Conservation (phyloP, 1,140 invertebrate genomes). For the Zeugodacus cucurbitae region DNA sequence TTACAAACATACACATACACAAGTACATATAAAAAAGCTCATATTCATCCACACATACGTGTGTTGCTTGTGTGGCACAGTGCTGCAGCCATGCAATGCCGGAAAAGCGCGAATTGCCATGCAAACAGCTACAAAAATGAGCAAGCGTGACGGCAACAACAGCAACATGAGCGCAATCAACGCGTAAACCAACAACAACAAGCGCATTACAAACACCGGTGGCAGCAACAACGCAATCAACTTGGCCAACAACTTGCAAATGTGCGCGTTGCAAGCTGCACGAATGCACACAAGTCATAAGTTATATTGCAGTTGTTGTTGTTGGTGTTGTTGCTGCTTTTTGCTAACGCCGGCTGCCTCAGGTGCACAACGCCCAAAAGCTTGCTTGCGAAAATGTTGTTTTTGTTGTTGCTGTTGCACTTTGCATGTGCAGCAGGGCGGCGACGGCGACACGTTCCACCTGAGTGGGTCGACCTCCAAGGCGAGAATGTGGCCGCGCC, state of each 20-base stretch:
- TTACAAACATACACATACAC: not conserved
- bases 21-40: not conserved
- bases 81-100: not conserved
- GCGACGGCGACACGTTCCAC: not conserved
- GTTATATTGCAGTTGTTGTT: not conserved
- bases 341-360: not conserved
- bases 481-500: not conserved
- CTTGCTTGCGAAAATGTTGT: not conserved
- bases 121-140: not conserved
- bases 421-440: not conserved
- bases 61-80: not conserved
- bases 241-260: conserved; percentile 25
- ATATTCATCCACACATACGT: not conserved
- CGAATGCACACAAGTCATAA: conserved; percentile 17
- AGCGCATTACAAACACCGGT: not conserved
- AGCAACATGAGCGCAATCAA: not conserved
- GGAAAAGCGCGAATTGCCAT: not conserved
- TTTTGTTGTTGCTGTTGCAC: not conserved
- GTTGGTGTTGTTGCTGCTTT: not conserved
- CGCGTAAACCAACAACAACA: not conserved
- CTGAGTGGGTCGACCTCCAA: not conserved
- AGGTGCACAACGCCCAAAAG: not conserved
- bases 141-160: not conserved
- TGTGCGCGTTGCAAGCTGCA: conserved; percentile 7
- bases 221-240: conserved; percentile 17